These are phyloP conservation scores for Exaiptasia diaphana DNA, from an alignment of 64 coral and sea anemone species.

Conservation along the genomic window DNA sequence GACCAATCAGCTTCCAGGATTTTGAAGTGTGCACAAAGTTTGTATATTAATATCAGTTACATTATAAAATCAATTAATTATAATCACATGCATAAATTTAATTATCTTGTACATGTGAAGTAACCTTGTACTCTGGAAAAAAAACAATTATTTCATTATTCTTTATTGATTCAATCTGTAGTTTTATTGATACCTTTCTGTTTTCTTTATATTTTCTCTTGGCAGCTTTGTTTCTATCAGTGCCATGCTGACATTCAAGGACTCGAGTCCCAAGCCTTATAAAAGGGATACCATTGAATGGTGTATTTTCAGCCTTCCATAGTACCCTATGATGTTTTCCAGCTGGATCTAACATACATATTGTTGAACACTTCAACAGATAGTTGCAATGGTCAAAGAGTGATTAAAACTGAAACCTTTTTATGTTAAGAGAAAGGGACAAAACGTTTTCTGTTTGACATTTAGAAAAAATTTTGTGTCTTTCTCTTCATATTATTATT, in stretches of 20 bases:
- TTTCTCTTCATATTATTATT: too few relatives aligned
- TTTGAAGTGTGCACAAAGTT: too few relatives aligned
- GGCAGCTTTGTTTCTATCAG: constrained; percentile 20
- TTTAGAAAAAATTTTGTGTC: too few relatives aligned
- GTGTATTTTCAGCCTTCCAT: constrained; percentile 8
- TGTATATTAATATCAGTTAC: too few relatives aligned
- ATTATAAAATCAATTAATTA: too few relatives aligned
- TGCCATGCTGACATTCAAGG: constrained; percentile 43
- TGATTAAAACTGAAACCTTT: too few relatives aligned
- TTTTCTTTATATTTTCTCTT: constrained; percentile 28
- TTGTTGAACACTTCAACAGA: background rate
- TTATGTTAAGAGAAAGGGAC: too few relatives aligned
- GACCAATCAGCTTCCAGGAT: too few relatives aligned
- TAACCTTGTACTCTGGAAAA: constrained; percentile 52
- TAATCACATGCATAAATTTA: too few relatives aligned
- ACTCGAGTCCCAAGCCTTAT: constrained; percentile 34
- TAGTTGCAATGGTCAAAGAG: background rate
- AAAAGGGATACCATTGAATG: constrained; percentile 43
- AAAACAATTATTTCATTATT: background rate
- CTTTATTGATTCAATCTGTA: background rate
- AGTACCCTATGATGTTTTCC: background rate
- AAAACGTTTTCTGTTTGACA: too few relatives aligned
- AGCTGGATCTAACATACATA: background rate
- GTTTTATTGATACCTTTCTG: background rate
- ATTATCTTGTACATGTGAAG: too few relatives aligned